phyloP scores from a whole-genome alignment of 2,113 vertebrate genomes.

The Mungos mungo region DNA sequence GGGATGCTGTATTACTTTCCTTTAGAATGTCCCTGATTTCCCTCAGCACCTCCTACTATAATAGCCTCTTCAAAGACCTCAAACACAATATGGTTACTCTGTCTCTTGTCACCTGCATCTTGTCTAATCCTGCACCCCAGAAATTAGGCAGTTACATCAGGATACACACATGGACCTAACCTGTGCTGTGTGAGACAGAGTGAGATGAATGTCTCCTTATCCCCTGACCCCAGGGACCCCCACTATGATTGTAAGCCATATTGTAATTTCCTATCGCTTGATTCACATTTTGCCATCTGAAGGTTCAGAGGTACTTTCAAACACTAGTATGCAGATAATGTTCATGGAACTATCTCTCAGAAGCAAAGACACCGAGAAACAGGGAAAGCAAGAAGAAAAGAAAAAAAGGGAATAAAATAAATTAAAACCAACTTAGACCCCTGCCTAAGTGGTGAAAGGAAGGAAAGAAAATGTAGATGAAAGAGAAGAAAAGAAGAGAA shows the following conservation, averaged over 20 bases:
- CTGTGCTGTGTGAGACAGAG: background rate
- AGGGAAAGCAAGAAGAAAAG: too few species aligned
- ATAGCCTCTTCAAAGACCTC: background rate
- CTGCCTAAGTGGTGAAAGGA: too few species aligned
- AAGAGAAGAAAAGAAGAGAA: too few species aligned
- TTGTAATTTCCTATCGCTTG: background rate
- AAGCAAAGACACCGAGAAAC: too few species aligned
- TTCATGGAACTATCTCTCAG: too few species aligned
- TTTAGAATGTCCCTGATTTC: background rate
- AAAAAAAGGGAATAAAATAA: too few species aligned
- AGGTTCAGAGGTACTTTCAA: background rate
- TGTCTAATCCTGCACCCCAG: background rate
- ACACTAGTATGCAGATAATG: too few species aligned
- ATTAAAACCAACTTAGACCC: too few species aligned
- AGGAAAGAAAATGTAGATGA: too few species aligned
- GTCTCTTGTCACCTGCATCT: background rate
- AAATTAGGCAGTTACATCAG: background rate
- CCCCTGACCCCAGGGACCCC: background rate
- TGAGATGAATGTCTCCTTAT: background rate
- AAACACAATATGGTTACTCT: background rate
- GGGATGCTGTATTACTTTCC: background rate
- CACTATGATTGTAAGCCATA: background rate
- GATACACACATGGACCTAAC: background rate
- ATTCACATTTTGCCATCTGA: background rate
- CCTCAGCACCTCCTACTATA: background rate